Evolutionary conservation across 2,113 vertebrate genomes (phyloP), one percentile per base, ranked within the genome.

Genomic region (Limanda limanda): DNA sequence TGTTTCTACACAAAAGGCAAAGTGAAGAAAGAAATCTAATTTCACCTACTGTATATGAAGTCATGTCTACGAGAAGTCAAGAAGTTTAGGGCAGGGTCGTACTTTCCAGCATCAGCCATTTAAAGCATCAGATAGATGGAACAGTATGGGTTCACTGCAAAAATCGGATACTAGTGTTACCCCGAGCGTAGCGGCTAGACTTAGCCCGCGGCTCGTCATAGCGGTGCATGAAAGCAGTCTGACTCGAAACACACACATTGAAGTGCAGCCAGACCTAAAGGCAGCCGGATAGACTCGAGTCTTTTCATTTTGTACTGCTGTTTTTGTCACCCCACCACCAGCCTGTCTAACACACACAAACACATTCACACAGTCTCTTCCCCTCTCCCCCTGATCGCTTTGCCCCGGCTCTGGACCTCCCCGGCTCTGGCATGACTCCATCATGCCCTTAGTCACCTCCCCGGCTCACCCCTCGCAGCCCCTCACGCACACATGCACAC

Each of bases 371-470:
- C 31, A 37, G 9, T 14, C 71, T 64, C 21, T 55, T 25, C 37
- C 65, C 65, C 71, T 47, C 62, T 64, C 75, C 63, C 67, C 66
- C 62, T 59, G 54, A 88, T 76, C 60, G 42, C 90, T 90, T 76
- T 89, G 83, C 82, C 83, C 90, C 55, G 63, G 89, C 88, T 89
- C 77, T 89, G 92, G 84, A 93, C 89, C 93, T 93, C 92, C 91
- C 84, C 85, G 83, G 83, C 74, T 91, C 84, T 93, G 93, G 94
- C 91, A 93, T 73, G 56, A 82, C 73, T 92, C 92, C 91, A 93
- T 58, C 51, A 21, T 54, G 51, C 51, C 51, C 51, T 54, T n/a
- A 54, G 51, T 54, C 51, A 90, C 87, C 93, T 86, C 86, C 74
- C 81, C 77, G 64, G 54, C 73, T 86, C 76, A 89, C 85, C 79